Evolutionary conservation across 1,140 invertebrate species (phyloP).

Genomic region (Atta colombica): DNA sequence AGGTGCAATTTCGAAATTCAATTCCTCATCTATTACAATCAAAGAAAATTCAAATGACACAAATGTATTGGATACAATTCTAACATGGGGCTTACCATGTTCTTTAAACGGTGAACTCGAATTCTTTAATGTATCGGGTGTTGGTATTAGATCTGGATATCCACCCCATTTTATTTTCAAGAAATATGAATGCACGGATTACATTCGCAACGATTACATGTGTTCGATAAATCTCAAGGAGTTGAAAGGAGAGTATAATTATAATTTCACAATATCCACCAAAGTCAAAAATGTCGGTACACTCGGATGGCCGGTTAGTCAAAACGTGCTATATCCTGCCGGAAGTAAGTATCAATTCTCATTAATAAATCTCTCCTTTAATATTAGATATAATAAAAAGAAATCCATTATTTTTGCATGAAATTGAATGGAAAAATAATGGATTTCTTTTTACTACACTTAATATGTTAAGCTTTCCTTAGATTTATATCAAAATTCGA

Average conservation of each 20-base stretch:
- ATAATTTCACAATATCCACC: constrained; percentile 75
- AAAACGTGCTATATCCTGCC: constrained; percentile 76
- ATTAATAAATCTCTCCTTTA: constrained; percentile 17
- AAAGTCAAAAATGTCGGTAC: constrained; percentile 65
- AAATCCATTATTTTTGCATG: no score
- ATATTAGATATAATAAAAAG: no score
- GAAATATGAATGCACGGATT: not conserved
- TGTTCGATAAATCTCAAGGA: constrained; percentile 72
- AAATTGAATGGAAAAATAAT: no score
- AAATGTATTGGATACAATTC: constrained; percentile 74
- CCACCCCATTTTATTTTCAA: constrained; percentile 44
- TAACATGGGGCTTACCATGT: constrained; percentile 80
- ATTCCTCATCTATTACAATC: constrained; percentile 55
- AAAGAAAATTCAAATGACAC: constrained; percentile 63
- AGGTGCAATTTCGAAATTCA: constrained; percentile 73
- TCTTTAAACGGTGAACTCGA: constrained; percentile 75
- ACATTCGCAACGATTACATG: constrained; percentile 56
- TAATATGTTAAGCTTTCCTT: not conserved
- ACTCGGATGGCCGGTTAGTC: constrained; percentile 58
- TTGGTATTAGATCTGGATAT: constrained; percentile 72
- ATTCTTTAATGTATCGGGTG: constrained; percentile 72
- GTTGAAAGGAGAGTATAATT: constrained; percentile 78
- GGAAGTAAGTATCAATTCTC: constrained; percentile 77
- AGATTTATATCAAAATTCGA: constrained; percentile 1
- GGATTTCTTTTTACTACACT: no score